A percentile compares a stretch with the other conserved stretches of the same genome.
These are phyloP conservation scores for Phengaris arion DNA, from an alignment of 2,888 invertebrate species.

Conservation along the genomic window DNA sequence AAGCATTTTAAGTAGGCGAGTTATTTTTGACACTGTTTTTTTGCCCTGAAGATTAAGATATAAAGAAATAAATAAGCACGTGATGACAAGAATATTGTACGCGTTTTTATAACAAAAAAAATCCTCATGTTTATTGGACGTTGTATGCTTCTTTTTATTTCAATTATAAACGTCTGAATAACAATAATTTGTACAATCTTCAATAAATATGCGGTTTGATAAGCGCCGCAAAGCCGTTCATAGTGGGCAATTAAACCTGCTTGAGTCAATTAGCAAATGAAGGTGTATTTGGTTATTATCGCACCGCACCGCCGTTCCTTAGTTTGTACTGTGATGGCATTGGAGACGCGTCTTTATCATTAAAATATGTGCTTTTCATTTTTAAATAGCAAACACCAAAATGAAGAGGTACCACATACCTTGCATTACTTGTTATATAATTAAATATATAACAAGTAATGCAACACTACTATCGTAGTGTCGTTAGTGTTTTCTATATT, in stretches of 20 bases:
- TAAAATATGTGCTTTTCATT: neutral
- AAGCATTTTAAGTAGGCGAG: too few relatives aligned
- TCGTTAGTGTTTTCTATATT: too few relatives aligned
- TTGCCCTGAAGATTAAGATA: too few relatives aligned
- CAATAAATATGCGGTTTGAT: conserved; percentile 5
- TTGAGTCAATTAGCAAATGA: conserved; percentile 39
- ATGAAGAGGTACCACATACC: too few relatives aligned
- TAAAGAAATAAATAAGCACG: too few relatives aligned
- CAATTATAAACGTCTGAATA: neutral
- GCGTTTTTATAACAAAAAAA: too few relatives aligned
- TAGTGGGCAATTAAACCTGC: conserved; percentile 29
- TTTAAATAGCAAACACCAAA: neutral
- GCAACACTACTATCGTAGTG: too few relatives aligned
- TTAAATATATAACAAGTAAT: too few relatives aligned
- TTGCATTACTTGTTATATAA: too few relatives aligned
- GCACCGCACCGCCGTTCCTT: conserved; percentile 26
- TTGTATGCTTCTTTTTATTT: neutral
- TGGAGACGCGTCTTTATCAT: conserved; percentile 23
- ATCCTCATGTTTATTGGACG: neutral
- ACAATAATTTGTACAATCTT: conserved; percentile 18
- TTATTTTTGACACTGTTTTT: too few relatives aligned
- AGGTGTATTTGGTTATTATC: conserved; percentile 34
- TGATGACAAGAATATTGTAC: too few relatives aligned
- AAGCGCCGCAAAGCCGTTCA: conserved; percentile 9
- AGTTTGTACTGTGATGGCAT: conserved; percentile 28